phyloP scores from a whole-genome alignment of 2,797 vertebrate genomes.

The Ispidina picta region DNA sequence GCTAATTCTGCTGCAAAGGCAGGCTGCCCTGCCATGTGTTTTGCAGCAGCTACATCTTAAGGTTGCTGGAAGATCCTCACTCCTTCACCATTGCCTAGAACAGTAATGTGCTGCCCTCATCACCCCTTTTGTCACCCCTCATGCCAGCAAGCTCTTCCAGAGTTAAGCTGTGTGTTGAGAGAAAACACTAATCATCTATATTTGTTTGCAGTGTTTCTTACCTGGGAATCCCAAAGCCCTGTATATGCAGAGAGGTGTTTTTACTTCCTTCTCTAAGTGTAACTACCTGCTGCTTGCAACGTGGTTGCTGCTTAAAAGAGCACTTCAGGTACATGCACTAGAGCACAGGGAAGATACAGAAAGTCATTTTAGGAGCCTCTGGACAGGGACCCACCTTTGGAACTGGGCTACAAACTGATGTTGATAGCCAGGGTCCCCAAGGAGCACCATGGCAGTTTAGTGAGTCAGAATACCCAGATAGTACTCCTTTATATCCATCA shows the following conservation, averaged over 20 bases:
- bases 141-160: not conserved
- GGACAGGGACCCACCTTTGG: not conserved
- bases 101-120: not conserved
- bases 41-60: not conserved
- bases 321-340: not conserved
- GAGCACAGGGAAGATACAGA: not conserved
- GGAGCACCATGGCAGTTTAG: not conserved
- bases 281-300: not conserved
- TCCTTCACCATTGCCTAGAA: not conserved
- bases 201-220: not conserved
- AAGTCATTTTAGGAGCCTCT: not conserved
- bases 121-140: not conserved
- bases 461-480: not conserved
- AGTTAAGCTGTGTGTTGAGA: not conserved
- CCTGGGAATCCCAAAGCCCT: not conserved
- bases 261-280: not conserved
- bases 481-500: not conserved
- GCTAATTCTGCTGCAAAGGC: conserved; percentile 23
- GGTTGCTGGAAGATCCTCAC: not conserved
- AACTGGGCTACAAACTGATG: not conserved
- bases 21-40: not conserved
- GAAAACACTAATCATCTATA: not conserved
- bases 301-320: not conserved
- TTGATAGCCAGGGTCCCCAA: not conserved
- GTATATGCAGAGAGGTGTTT: not conserved